Base-by-base conservation (phyloP, 2,113 vertebrate genomes). In the Passer domesticus region DNA sequence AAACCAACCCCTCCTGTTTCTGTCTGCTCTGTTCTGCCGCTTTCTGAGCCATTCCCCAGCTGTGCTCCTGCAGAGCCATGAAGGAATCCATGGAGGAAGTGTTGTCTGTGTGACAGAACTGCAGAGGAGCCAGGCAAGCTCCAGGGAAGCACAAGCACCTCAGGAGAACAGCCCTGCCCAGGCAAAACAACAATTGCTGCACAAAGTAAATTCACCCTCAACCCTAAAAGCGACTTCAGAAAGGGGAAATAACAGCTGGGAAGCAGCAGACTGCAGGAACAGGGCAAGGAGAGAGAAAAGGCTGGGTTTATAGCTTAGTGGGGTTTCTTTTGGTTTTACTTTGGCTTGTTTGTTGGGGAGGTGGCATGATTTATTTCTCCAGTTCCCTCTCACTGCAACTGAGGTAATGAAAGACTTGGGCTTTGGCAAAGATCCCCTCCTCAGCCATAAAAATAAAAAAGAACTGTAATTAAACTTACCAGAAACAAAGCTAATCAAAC, bases 401-500 rank as follows among this genome's bases (percentile, higher is more conserved):
- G 77, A 83, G 60, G 72, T 82, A 97, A 97, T 83, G 70, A 92
- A 95, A 95, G 25, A 63, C 31, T 60, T 20, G 37, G 83, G 89
- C 82, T 86, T 55, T 96, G 95, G 95, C 87, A 96, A 76, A 75
- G 50, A 82, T 86, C 50, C 44, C 55, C 73, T 95, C 85, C 59
- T 83, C 18, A 76, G 85, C 81, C 68, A 79, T 47, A 50, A 83
- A 84, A 68, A 39, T 13, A 21, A 63, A 28, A 50, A 75, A 59
- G 22, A 82, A 37, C 23, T 14, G 19, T 73, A 95, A 97, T 94
- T 80, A 97, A 96, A 83, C 87, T 90, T 88, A 96, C 72, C 19
- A 87, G 97, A 97, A 98, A 98, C 90, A 92, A 96, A 91, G 96
- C 95, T 97, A 98, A 98, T 98, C 98, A 97, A 97, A 97, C 97